Evolutionary conservation across 2,797 vertebrate genomes (phyloP).

Genomic region (Brotula barbata): DNA sequence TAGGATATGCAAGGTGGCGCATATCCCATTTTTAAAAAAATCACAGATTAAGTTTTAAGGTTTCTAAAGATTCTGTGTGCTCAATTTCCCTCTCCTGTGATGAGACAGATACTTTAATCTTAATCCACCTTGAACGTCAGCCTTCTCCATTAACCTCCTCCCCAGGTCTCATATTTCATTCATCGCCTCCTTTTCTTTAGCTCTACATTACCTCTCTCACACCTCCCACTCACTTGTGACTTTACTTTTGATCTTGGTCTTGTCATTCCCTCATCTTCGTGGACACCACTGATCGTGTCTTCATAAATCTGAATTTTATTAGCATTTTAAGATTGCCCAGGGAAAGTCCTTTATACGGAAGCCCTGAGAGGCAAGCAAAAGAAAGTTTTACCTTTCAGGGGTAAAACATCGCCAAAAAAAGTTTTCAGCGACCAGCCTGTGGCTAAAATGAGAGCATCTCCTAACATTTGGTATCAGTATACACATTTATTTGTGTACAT

Average conservation of each 20-base stretch:
- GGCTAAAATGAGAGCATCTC: too few relatives aligned
- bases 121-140: slow-evolving; percentile 41
- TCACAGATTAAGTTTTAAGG: slow-evolving; percentile 13
- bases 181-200: slow-evolving; percentile 31
- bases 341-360: neutral
- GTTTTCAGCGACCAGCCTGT: too few relatives aligned
- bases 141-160: slow-evolving; percentile 40
- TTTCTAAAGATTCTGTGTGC: slow-evolving; percentile 18
- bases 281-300: slow-evolving; percentile 2
- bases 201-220: slow-evolving; percentile 27
- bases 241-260: slow-evolving; percentile 29
- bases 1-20: too few relatives aligned
- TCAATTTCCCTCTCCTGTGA: neutral
- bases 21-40: too few relatives aligned
- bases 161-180: slow-evolving; percentile 45
- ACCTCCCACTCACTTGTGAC: slow-evolving; percentile 23
- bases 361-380: too few relatives aligned
- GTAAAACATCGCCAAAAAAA: too few relatives aligned
- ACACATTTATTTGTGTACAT: too few relatives aligned
- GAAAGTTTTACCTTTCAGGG: too few relatives aligned
- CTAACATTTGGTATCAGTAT: too few relatives aligned
- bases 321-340: slow-evolving; percentile 6
- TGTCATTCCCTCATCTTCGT: slow-evolving; percentile 26
- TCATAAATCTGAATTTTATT: slow-evolving; percentile 29
- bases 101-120: slow-evolving; percentile 18